Percentiles rank a stretch among this genome's conserved stretches.
These are phyloP conservation scores for Dolichotis patagonum DNA, from an alignment of 2,113 vertebrate species.

Conservation along the genomic window DNA sequence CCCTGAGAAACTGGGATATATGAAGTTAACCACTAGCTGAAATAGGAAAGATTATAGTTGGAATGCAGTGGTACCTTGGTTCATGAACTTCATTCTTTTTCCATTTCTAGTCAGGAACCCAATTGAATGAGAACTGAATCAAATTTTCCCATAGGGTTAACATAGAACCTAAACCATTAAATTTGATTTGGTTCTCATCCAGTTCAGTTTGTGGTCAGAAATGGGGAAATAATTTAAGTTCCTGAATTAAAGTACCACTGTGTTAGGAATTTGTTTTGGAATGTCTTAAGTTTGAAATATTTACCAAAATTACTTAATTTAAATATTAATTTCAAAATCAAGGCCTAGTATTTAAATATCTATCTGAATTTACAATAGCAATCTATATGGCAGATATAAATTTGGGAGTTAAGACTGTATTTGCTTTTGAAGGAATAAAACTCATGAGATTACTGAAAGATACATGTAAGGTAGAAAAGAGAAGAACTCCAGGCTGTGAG, in stretches of 20 bases:
- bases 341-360: not conserved
- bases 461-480: not conserved
- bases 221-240: not conserved
- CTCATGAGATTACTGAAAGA: not conserved
- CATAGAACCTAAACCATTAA: not conserved
- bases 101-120: not conserved
- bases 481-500: not conserved
- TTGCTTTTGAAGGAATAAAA: not conserved
- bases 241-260: not conserved
- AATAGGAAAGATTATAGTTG: not conserved
- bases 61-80: not conserved
- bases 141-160: not conserved
- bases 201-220: not conserved
- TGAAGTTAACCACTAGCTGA: not conserved
- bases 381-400: not conserved
- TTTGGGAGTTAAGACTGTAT: not conserved
- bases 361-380: not conserved
- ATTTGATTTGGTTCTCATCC: not conserved
- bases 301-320: not conserved
- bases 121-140: not conserved
- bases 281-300: not conserved
- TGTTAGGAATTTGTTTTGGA: not conserved
- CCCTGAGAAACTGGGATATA: not conserved
- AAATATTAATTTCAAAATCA: constrained; percentile 26
- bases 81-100: not conserved